These are phyloP conservation scores for Pseudois nayaur DNA, from an alignment of 2,113 vertebrate genomes.

Conservation along the genomic window DNA sequence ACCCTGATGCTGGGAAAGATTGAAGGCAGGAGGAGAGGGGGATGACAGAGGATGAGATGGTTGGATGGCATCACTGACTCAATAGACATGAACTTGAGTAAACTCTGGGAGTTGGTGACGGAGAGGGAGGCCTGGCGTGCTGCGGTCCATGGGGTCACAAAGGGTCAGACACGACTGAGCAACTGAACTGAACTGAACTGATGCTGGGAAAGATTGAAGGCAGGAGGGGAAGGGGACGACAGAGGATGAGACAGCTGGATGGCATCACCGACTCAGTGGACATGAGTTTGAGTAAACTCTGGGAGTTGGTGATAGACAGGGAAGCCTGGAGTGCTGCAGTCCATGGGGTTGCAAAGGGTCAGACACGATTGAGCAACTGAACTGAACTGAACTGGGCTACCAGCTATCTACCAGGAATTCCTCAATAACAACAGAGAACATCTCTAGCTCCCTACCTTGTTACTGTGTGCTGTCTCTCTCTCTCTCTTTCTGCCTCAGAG, in stretches of 20 bases:
- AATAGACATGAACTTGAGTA: background rate
- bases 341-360: background rate
- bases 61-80: background rate
- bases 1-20: background rate
- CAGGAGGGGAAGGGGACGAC: background rate
- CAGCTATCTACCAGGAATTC: background rate
- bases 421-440: background rate
- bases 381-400: background rate
- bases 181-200: background rate
- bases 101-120: background rate
- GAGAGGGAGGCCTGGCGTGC: background rate
- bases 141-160: background rate
- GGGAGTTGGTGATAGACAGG: background rate
- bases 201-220: background rate
- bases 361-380: rapidly evolving
- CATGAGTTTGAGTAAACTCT: background rate
- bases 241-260: background rate
- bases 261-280: background rate
- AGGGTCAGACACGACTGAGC: rapidly evolving
- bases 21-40: background rate
- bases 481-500: background rate
- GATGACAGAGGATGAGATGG: rapidly evolving
- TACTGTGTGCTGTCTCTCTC: background rate
- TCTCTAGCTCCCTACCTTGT: background rate
- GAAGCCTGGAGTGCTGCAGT: background rate